phyloP scores from a whole-genome alignment of 2,113 vertebrate species.

The Dasyurus viverrinus region DNA sequence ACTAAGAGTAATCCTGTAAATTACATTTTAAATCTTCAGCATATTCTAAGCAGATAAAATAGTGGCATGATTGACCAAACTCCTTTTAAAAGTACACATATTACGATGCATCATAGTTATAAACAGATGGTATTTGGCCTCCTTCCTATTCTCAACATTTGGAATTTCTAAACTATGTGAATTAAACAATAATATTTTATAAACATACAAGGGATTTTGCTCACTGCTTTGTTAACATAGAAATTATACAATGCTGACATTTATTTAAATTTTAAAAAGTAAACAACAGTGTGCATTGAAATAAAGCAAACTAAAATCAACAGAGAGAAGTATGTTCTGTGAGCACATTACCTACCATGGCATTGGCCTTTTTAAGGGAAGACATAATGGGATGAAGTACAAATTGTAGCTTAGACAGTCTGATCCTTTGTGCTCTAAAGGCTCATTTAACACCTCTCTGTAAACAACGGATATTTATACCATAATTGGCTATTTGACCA shows the following conservation, averaged over 20 bases:
- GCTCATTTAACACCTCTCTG: conserved; percentile 84
- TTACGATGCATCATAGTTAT: conserved; percentile 91
- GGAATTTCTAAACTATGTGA: conserved; percentile 93
- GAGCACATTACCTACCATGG: conserved; percentile 80
- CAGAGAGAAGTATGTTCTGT: conserved; percentile 84
- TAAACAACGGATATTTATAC: conserved; percentile 87
- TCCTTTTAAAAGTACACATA: conserved; percentile 90
- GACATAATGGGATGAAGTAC: conserved; percentile 83
- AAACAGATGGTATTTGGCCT: conserved; percentile 94
- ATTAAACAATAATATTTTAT: conserved; percentile 95
- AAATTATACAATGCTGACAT: conserved; percentile 94
- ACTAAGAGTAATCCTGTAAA: conserved; percentile 76
- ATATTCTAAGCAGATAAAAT: conserved; percentile 85
- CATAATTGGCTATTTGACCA: conserved; percentile 87
- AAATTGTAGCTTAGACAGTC: conserved; percentile 84
- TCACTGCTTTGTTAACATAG: conserved; percentile 93
- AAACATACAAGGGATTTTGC: conserved; percentile 93
- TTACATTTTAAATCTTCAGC: conserved; percentile 81
- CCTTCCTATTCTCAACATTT: conserved; percentile 93
- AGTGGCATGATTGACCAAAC: conserved; percentile 89
- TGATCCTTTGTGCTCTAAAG: conserved; percentile 83
- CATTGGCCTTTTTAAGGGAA: conserved; percentile 81
- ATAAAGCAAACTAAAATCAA: conserved; percentile 91
- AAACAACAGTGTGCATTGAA: conserved; percentile 90
- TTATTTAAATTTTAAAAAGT: conserved; percentile 93